Base-by-base conservation (phyloP, 2,113 vertebrate genomes). In the Lasiurus borealis region DNA sequence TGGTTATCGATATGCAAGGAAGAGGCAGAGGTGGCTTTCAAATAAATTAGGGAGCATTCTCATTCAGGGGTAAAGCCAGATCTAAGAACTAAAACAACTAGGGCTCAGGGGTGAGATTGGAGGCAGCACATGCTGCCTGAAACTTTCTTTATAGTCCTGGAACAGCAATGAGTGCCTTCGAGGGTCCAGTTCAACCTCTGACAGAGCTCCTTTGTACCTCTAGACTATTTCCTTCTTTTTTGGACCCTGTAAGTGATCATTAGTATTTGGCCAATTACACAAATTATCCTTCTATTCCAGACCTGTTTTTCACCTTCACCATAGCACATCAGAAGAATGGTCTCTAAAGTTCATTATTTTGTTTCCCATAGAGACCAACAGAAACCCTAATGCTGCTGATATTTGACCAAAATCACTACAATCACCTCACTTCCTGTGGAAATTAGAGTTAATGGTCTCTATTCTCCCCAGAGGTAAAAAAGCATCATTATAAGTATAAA, bases 351-450 rank as follows among this genome's bases (percentile, higher is more conserved):
- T 94, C 57, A 27, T n/a, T 59, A 40, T 73, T 75, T 54, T 9
- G 44, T 85, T 90, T 88, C 59, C 93, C 62, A 29, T 3, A 50
- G 46, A 91, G 34, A 90, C 66, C 77, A 94, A 34, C n/a, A 54
- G 71, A 88, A 90, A 71, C 77, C 31, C 59, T 34, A 71, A 18
- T 62, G 19, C 14, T 86, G 29, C 16, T 90, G 48, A 25, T 66
- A 77, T 90, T 85, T 62, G 29, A 93, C 48, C 62, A 89, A 85
- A 54, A 83, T 89, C 10, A 34, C 76, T 36, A 36, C 40, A 77
- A 64, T 82, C 64, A 46, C 9, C 29, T 69, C 31, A 77, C 62
- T 89, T 88, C 59, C 80, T 83, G 7, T 78, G 48, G 54, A 88
- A 83, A 78, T 91, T 85, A 73, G 59, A 78, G 10, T 54, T 54